These are phyloP conservation scores for Poeciliopsis occidentalis DNA, from an alignment of 2,113 vertebrate species.

Conservation along the genomic window DNA sequence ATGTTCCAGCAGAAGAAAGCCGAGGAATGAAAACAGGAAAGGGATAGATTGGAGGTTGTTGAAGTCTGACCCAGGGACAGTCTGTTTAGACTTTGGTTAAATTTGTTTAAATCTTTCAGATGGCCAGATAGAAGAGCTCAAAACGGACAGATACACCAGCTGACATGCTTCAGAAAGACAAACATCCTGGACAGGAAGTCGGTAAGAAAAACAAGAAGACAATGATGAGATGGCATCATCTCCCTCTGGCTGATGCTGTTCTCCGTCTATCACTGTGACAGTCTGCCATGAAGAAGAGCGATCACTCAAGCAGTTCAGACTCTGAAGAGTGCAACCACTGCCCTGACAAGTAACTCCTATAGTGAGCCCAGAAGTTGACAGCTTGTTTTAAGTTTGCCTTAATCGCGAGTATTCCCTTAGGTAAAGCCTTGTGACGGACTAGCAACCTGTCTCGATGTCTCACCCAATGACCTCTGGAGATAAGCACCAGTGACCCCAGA, in stretches of 20 bases:
- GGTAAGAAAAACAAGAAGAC: constrained; percentile 19
- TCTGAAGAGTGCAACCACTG: background rate
- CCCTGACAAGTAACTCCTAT: too few species aligned
- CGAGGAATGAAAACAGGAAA: background rate
- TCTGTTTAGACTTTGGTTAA: background rate
- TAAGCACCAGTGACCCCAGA: too few species aligned
- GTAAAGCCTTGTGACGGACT: too few species aligned
- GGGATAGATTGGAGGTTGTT: background rate
- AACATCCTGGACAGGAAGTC: constrained; percentile 3
- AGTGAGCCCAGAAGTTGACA: too few species aligned
- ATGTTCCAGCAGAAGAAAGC: background rate
- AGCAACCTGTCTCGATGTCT: too few species aligned
- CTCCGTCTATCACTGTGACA: constrained; percentile 2
- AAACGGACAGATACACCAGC: constrained; percentile 4
- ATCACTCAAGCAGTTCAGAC: background rate
- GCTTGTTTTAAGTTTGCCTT: too few species aligned
- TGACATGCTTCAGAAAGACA: constrained; percentile 16
- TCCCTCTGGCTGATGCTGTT: constrained; percentile 27
- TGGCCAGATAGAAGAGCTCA: background rate
- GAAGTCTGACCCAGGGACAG: background rate
- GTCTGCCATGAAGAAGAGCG: constrained; percentile 12
- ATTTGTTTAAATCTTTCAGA: background rate
- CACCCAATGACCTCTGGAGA: too few species aligned
- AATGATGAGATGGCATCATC: constrained; percentile 52
- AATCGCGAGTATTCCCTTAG: too few species aligned